Conservation (phyloP, 2,797 vertebrate genomes). For the Tragopan temminckii region DNA sequence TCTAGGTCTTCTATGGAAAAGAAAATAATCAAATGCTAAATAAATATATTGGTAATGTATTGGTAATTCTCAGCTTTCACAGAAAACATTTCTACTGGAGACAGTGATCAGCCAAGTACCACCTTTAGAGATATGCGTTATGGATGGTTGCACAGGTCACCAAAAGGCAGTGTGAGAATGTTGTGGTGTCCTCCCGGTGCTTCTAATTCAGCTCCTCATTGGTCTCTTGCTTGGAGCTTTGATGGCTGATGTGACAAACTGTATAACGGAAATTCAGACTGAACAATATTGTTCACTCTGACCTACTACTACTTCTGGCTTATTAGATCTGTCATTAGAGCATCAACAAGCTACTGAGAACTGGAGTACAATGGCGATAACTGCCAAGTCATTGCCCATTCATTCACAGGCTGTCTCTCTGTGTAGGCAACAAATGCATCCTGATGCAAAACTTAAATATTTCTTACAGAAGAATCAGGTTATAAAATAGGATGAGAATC, state of each 20-base stretch:
- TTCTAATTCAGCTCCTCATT: conserved; percentile 68
- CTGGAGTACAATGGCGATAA: conserved; percentile 40
- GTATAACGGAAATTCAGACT: conserved; percentile 67
- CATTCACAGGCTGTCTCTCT: background rate
- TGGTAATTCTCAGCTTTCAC: background rate
- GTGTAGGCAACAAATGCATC: background rate
- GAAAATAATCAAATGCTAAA: background rate
- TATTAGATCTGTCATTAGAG: conserved; percentile 66
- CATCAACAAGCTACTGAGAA: conserved; percentile 62
- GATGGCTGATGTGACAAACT: conserved; percentile 65
- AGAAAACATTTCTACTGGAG: background rate
- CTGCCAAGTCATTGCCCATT: conserved; percentile 37
- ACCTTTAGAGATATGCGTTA: conserved; percentile 25
- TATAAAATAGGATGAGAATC: background rate
- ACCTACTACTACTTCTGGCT: conserved; percentile 68
- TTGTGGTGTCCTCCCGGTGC: conserved; percentile 49
- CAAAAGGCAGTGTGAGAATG: background rate
- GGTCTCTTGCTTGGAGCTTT: conserved; percentile 41
- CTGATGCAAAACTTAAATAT: background rate
- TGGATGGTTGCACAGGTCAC: conserved; percentile 67
- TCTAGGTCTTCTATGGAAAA: background rate
- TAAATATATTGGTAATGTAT: background rate
- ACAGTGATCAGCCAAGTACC: background rate
- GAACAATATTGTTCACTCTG: conserved; percentile 54
- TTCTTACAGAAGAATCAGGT: background rate